Evolutionary conservation across 1,140 invertebrate genomes (phyloP).

Genomic region (Spodoptera litura): DNA sequence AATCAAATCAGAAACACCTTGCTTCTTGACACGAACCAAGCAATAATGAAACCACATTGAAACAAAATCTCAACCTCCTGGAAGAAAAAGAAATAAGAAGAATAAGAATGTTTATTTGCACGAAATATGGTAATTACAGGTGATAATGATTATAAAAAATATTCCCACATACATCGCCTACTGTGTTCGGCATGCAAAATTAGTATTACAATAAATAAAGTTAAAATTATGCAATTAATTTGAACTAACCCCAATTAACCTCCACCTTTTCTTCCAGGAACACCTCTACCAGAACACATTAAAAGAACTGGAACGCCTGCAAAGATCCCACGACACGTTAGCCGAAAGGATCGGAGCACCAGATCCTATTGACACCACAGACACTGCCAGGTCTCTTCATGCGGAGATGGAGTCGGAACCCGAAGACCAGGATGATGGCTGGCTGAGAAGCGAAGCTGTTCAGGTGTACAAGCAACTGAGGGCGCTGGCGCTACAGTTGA

Average conservation of each 20-base stretch:
- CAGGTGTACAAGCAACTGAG: conserved; percentile 90
- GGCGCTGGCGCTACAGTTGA: conserved; percentile 89
- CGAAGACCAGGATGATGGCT: conserved; percentile 88
- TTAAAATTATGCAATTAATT: background rate
- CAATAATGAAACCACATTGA: too few relatives aligned
- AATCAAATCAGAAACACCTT: too few relatives aligned
- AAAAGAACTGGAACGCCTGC: conserved; percentile 88
- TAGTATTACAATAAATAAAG: too few relatives aligned
- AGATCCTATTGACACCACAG: conserved; percentile 66
- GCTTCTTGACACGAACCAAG: too few relatives aligned
- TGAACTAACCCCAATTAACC: background rate
- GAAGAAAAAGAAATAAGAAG: too few relatives aligned
- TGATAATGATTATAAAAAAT: too few relatives aligned
- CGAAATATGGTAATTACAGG: too few relatives aligned
- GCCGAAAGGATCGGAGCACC: conserved; percentile 87
- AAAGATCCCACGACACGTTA: conserved; percentile 88
- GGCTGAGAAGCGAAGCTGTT: conserved; percentile 87
- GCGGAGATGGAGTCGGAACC: conserved; percentile 92
- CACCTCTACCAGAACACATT: conserved; percentile 87
- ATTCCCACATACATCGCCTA: too few relatives aligned
- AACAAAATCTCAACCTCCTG: too few relatives aligned
- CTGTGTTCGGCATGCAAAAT: too few relatives aligned
- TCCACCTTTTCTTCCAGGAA: conserved; percentile 70
- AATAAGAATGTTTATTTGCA: too few relatives aligned
- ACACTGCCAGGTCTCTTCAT: conserved; percentile 87